Conservation (phyloP, 2,113 vertebrate species). For the Campylomormyrus numenius region DNA sequence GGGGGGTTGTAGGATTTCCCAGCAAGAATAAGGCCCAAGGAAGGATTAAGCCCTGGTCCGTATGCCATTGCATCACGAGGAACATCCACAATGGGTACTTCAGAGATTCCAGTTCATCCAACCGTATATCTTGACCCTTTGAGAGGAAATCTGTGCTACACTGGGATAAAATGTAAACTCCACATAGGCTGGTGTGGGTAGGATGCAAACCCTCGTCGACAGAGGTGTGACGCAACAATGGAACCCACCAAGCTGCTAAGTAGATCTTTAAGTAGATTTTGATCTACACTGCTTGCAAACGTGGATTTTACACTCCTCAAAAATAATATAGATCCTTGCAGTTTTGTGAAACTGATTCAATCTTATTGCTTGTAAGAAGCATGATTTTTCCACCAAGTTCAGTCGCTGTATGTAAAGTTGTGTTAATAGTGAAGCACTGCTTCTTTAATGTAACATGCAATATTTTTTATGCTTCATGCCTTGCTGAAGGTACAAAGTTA, state of each 20-base stretch:
- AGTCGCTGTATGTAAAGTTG: not conserved
- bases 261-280: not conserved
- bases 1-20: not conserved
- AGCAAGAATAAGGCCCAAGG: not conserved
- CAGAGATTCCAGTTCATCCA: not conserved
- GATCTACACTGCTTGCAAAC: not conserved
- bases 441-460: not conserved
- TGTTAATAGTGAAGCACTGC: not conserved
- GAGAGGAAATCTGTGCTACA: not conserved
- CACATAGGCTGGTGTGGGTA: not conserved
- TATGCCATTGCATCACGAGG: not conserved
- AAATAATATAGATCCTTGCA: not conserved
- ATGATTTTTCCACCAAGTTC: not conserved
- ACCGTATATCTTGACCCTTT: not conserved
- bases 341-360: not conserved
- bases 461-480: not conserved
- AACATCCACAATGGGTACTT: not conserved
- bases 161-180: not conserved
- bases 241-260: not conserved
- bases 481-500: not conserved
- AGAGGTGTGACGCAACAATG: not conserved
- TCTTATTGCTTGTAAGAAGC: not conserved
- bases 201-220: not conserved
- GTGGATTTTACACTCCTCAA: not conserved
- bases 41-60: not conserved